Base-by-base conservation (phyloP, 2,113 vertebrate genomes). In the Mixornis gularis region DNA sequence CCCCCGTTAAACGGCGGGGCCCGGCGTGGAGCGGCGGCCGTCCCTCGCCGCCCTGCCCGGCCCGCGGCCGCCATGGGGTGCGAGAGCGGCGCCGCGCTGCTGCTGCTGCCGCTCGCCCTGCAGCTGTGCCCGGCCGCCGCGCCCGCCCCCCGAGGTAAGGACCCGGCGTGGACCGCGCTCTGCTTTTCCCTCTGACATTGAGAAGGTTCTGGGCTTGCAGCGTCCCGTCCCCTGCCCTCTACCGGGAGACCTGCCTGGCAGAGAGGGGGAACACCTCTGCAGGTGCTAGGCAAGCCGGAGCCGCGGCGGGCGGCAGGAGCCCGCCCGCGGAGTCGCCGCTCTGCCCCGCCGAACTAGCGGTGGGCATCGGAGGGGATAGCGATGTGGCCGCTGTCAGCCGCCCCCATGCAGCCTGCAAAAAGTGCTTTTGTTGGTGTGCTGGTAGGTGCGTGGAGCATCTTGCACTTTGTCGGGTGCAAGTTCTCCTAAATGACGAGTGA, bases 71-170 rank as follows among this genome's bases (percentile, higher is more conserved):
- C 36, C 36, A 36, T 36, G 36, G 36, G 36, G 36, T 36, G 36
- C 36, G 36, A 36, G 36, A 36, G 36, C 36, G 36, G 36, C 36
- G 36, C 36, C 36, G 36, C 36, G 36, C 36, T 36, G 36, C 66
- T 81, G 77, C 93, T 98, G 68, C 93, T 97, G 96, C 97, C 97
- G 94, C 85, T 98, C 76, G 92, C 98, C 87, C 97, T 98, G 85
- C 98, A 97, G 93, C 96, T 98, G 9, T 93, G 96, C 91, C 95
- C 94, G 30, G 92, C 91, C 26, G 84, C 88, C 52, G 97, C 96
- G 87, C 94, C 98, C 56, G 94, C 97, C 78, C 98, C 98, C 20
- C 98, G 97, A 91, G 98, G 99, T 99, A 98, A 98, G 98, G 26
- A 21, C 10, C 2, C 15, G 7, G n/a, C 17, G 17, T 2, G 43